A percentile compares a stretch with the other conserved stretches of the same genome.
Evolutionary conservation across 2,113 vertebrate species (phyloP).

Genomic region (Electrona antarctica): DNA sequence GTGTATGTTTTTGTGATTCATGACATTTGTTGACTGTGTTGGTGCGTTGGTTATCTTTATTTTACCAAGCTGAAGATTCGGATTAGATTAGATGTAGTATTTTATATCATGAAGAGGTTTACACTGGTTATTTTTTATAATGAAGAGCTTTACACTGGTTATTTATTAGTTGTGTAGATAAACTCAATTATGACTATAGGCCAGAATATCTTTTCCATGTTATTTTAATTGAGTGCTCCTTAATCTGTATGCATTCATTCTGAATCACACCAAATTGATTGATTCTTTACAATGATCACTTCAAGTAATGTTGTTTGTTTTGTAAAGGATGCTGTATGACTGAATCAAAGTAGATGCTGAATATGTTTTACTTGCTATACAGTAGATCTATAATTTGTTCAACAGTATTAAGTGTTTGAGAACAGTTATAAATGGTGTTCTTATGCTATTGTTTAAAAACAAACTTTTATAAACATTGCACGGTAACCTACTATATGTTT

Average conservation of each 20-base stretch:
- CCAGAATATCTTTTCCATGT: background rate
- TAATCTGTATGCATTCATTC: conserved; percentile 5
- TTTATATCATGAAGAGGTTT: background rate
- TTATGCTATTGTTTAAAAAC: conserved; percentile 12
- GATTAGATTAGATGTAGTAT: background rate
- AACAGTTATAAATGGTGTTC: background rate
- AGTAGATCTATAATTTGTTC: background rate
- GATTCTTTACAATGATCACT: background rate
- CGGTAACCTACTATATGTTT: background rate
- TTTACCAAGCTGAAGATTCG: background rate
- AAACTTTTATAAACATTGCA: conserved; percentile 5
- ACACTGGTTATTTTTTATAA: conserved; percentile 32
- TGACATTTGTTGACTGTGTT: no score
- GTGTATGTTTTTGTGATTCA: background rate
- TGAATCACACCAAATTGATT: conserved; percentile 24
- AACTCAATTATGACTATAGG: conserved; percentile 11
- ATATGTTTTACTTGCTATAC: background rate
- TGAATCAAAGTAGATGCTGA: background rate
- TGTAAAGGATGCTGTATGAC: conserved; percentile 12
- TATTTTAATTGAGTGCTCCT: background rate
- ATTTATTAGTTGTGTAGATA: conserved; percentile 39
- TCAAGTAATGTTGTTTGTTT: conserved; percentile 12
- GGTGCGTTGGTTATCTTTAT: background rate
- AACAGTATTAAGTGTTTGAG: no score
- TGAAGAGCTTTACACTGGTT: conserved; percentile 8